phyloP scores from a whole-genome alignment of 2,888 invertebrate genomes.

The Congeria kusceri region DNA sequence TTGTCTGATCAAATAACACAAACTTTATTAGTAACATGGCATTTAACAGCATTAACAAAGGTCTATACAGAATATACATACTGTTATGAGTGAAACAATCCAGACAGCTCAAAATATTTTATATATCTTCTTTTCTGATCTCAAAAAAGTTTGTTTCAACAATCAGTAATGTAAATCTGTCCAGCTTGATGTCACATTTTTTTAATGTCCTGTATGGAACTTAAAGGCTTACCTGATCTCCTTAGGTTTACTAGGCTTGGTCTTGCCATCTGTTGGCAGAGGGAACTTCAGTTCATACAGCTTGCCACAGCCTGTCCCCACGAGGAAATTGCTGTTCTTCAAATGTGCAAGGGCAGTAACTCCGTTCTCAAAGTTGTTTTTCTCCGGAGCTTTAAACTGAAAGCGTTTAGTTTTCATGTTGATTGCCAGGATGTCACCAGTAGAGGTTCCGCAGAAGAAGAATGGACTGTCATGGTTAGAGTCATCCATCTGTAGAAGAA shows the following conservation, averaged over 20 bases:
- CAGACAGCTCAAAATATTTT: no score
- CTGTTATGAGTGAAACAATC: no score
- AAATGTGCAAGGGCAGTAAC: constrained; percentile 84
- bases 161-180: no score
- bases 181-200: no score
- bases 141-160: no score
- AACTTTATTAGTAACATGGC: no score
- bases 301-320: constrained; percentile 95
- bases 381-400: constrained; percentile 80
- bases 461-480: constrained; percentile 89
- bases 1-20: no score
- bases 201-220: no score
- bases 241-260: constrained; percentile 47
- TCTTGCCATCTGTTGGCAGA: constrained; percentile 19
- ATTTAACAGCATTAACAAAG: no score
- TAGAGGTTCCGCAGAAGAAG: constrained; percentile 93
- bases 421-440: constrained; percentile 90
- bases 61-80: no score
- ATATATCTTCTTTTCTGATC: no score
- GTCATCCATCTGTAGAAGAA: constrained; percentile 84
- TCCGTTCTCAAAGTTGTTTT: constrained; percentile 81
- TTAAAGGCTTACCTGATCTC: constrained; percentile 40
- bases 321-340: constrained; percentile 86
- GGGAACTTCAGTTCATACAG: constrained; percentile 60
- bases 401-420: constrained; percentile 81